A percentile compares a stretch with the other conserved stretches of the same genome.
phyloP scores from a whole-genome alignment of 2,113 vertebrate genomes.

The Eolophus roseicapilla region DNA sequence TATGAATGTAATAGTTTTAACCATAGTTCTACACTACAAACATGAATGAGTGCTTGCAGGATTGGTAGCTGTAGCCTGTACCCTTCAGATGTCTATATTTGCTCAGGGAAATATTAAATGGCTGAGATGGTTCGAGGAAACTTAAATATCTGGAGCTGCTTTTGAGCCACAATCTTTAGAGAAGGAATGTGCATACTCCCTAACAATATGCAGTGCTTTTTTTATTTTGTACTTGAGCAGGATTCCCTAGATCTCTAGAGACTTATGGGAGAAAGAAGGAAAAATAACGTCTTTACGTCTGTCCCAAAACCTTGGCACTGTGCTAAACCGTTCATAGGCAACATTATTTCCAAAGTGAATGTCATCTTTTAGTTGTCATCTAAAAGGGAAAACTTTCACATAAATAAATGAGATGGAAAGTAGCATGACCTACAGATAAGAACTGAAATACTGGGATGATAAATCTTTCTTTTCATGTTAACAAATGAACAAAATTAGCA shows the following conservation, averaged over 20 bases:
- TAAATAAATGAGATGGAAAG: conserved; percentile 4
- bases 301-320: neutral
- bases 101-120: neutral
- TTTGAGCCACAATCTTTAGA: neutral
- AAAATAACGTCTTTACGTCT: neutral
- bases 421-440: neutral
- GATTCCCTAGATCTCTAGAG: neutral
- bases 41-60: neutral
- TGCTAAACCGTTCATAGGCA: neutral
- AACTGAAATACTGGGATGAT: neutral
- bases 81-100: neutral
- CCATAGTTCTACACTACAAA: neutral
- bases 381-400: neutral
- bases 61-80: neutral
- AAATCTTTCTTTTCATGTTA: neutral
- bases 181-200: neutral
- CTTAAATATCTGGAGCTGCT: neutral
- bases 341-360: neutral
- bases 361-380: neutral
- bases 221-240: neutral
- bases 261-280: neutral
- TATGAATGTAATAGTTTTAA: neutral
- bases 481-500: conserved; percentile 35
- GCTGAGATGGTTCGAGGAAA: neutral
- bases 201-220: neutral